A percentile compares a stretch with the other conserved stretches of the same genome.
Evolutionary conservation across 30 jellyfish, hydroid and myxozoan species (phyloP).

Genomic region (Pseudorhiza aurosa): DNA sequence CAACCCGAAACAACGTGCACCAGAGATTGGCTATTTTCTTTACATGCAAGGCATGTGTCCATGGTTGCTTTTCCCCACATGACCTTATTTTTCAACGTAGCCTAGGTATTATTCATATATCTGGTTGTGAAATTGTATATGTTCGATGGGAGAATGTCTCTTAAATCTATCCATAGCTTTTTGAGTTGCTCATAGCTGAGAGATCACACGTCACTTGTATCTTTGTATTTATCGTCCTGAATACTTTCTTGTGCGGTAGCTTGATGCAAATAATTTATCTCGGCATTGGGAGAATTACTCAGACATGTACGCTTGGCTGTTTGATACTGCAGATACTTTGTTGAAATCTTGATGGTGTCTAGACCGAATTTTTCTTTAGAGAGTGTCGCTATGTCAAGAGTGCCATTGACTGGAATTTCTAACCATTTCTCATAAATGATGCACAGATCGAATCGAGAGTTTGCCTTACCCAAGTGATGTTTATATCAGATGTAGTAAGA

Average conservation of each 20-base stretch:
- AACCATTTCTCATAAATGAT: constrained; percentile 4
- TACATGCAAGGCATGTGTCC: too few species aligned
- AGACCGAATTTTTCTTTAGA: background rate
- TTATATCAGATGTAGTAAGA: background rate
- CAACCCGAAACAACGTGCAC: too few species aligned
- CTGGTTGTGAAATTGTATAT: too few species aligned
- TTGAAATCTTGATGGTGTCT: background rate
- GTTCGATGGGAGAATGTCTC: too few species aligned
- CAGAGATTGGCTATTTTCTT: too few species aligned
- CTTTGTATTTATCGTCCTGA: background rate
- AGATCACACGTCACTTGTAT: too few species aligned
- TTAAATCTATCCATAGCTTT: too few species aligned
- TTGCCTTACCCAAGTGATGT: constrained; percentile 4
- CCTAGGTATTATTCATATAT: too few species aligned
- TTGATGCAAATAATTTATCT: background rate
- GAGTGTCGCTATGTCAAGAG: constrained; percentile 5
- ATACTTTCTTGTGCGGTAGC: constrained; percentile 16
- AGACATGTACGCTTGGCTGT: constrained; percentile 1
- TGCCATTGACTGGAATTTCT: constrained; percentile 21
- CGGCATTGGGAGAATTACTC: constrained; percentile 4
- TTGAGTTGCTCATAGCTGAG: too few species aligned
- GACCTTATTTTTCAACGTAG: too few species aligned
- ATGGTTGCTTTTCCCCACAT: too few species aligned
- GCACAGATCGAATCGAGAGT: constrained; percentile 9
- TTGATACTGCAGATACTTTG: constrained; percentile 7